These are phyloP conservation scores for Drosophila erecta DNA, from an alignment of 1,140 invertebrate genomes.

Conservation along the genomic window DNA sequence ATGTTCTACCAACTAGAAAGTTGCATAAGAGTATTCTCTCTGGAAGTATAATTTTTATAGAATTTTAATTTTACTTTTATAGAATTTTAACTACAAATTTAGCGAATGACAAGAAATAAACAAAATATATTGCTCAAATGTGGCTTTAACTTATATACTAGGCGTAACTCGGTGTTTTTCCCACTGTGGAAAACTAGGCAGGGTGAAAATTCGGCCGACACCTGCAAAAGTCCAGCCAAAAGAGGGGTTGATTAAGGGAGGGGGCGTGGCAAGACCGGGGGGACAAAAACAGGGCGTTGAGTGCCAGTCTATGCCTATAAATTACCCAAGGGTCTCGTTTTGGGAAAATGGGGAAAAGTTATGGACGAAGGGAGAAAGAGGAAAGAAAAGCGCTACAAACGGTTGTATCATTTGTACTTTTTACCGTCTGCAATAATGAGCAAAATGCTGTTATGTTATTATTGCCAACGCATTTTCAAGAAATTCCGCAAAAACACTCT, in stretches of 20 bases:
- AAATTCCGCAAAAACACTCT: constrained; percentile 13
- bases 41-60: too few species aligned
- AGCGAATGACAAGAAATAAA: too few species aligned
- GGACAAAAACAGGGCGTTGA: constrained; percentile 25
- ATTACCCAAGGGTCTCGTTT: constrained; percentile 51
- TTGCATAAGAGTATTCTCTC: too few species aligned
- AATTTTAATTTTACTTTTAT: too few species aligned
- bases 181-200: background rate
- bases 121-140: too few species aligned
- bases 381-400: constrained; percentile 16
- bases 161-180: background rate
- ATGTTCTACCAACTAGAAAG: background rate
- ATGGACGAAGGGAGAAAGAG: background rate
- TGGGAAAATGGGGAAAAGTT: background rate
- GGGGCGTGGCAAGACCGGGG: too few species aligned
- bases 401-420: constrained; percentile 12
- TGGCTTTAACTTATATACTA: too few species aligned
- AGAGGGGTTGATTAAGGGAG: background rate
- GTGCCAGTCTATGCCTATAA: constrained; percentile 37
- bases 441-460: constrained; percentile 35
- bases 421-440: constrained; percentile 17
- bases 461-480: constrained; percentile 35
- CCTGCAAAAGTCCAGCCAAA: constrained; percentile 10
- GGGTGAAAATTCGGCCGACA: constrained; percentile 21
- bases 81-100: too few species aligned